These are phyloP conservation scores for Laticauda colubrina DNA, from an alignment of 2,113 vertebrate species.

Conservation along the genomic window DNA sequence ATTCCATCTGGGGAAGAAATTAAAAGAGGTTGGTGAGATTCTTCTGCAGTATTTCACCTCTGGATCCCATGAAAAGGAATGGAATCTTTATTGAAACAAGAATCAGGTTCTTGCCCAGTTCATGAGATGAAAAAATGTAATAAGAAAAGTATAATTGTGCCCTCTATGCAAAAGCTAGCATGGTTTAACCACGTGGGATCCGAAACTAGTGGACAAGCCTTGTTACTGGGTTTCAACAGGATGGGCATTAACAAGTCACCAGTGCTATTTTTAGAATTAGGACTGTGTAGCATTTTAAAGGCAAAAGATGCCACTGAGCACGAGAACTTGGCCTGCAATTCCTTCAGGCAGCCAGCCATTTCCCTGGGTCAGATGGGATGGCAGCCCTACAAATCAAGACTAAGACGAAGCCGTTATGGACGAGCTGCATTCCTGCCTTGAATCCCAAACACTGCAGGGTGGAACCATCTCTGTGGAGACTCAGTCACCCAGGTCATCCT, in stretches of 20 bases:
- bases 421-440: background rate
- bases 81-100: background rate
- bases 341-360: background rate
- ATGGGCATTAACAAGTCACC: background rate
- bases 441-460: background rate
- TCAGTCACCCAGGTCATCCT: background rate
- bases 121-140: background rate
- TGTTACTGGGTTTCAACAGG: background rate
- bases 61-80: background rate
- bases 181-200: background rate
- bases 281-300: background rate
- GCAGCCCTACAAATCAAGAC: background rate
- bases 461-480: background rate
- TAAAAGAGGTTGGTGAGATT: background rate
- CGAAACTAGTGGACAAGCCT: background rate
- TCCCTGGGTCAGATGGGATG: background rate
- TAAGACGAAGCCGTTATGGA: background rate
- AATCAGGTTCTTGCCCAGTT: background rate
- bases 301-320: background rate
- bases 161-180: too few species aligned
- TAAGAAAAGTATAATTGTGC: background rate
- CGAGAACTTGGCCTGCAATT: background rate
- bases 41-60: background rate
- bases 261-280: background rate
- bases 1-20: slow-evolving; percentile 71